Base-by-base conservation (phyloP, 2,113 vertebrate species). In the Laticauda colubrina region DNA sequence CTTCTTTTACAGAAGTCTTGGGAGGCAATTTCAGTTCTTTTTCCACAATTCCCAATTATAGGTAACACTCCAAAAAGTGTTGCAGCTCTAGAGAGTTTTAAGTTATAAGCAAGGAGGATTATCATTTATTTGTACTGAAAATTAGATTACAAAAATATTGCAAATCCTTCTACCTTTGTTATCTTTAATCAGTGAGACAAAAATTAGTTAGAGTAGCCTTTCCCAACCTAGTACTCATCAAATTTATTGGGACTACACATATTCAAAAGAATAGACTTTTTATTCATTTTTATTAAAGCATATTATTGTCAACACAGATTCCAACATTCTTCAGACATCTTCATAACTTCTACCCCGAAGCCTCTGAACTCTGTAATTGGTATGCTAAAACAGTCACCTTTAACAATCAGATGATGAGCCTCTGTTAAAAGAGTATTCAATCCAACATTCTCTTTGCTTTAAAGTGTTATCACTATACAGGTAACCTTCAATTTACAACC, bases 341-440 rank as follows among this genome's bases (percentile, higher is more conserved):
- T 94, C 94, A 89, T 11, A 92, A 75, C 91, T 94, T 56, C 92
- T 90, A 93, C 51, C 56, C 88, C 94, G 94, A 96, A 94, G 55
- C n/a, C 87, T 93, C 93, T 88, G 94, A 59, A 91, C 90, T 51
- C 92, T 87, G 45, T 53, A 10, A 34, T 2, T 8, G 29, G 48
- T 93, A 0, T 4, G 48, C 88, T 94, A 29, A 93, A 93, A 95
- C 89, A 95, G 88, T 93, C 92, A 92, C 56, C 87, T 95, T 95
- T 94, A 93, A 94, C 81, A 81, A 86, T 93, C 57, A 89, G 43
- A 91, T 51, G 89, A 88, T 85, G 90, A 96, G 92, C 91, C 88
- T 96, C 81, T 56, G 93, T 93, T 96, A 96, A 29, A 29, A 90
- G 91, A 92, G 93, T 92, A 97, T 95, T 96, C 94, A 85, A 94